Evolutionary conservation across 2,113 vertebrate species (phyloP).

Genomic region (Genyomyrus donnyi): DNA sequence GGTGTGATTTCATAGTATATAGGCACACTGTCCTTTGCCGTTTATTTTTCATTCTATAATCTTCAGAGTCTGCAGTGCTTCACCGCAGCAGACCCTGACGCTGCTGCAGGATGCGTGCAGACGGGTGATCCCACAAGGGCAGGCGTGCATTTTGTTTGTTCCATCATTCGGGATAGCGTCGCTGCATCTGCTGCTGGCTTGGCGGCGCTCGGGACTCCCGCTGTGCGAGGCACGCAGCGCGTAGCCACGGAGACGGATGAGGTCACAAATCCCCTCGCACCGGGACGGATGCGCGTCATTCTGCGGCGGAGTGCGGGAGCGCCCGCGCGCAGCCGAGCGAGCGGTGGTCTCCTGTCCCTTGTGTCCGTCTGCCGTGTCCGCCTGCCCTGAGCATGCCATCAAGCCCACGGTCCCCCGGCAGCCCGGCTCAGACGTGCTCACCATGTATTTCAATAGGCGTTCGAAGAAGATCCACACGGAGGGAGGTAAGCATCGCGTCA

Average conservation of each 20-base stretch:
- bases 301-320: conserved; percentile 23
- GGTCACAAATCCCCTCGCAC: neutral
- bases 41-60: neutral
- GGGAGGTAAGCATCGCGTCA: conserved; percentile 55
- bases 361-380: conserved; percentile 28
- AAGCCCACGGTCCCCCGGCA: conserved; percentile 36
- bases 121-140: neutral
- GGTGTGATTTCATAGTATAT: neutral
- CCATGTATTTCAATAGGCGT: conserved; percentile 70
- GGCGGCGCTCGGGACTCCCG: neutral
- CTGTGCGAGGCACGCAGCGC: neutral
- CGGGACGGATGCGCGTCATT: conserved; percentile 13
- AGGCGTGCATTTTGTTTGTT: neutral
- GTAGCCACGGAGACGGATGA: neutral
- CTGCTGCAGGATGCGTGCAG: neutral
- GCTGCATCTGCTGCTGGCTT: neutral
- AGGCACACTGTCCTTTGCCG: neutral
- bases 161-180: neutral
- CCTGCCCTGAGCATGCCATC: conserved; percentile 54
- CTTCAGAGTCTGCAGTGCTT: neutral
- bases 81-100: neutral
- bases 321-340: conserved; percentile 39
- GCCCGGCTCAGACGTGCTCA: conserved; percentile 37
- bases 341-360: conserved; percentile 28
- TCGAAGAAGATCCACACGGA: conserved; percentile 69